Evolutionary conservation across 2,797 vertebrate genomes (phyloP), one percentile per base, ranked within the genome.

Genomic region (Myiothlypis coronata): DNA sequence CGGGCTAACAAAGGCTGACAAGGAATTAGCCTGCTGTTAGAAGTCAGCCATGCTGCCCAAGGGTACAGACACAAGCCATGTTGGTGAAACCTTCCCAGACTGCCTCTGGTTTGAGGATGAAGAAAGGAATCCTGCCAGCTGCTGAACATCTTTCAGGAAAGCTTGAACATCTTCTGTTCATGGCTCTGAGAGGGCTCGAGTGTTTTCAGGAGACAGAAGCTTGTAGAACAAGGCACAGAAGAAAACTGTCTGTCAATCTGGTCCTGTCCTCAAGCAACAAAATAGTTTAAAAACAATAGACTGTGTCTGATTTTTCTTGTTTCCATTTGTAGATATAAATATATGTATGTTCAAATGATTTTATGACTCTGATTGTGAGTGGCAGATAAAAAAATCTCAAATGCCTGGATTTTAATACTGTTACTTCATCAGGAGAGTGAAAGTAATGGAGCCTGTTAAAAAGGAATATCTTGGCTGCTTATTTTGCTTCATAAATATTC

Each of bases 401-500:
- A 59, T 96, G 88, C 64, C 28, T 90, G 55, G 68, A 83, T 97
- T 94, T 90, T 94, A 86, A 90, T 93, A 75, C 68, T 91, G 41
- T 93, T 94, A 46, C 79, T 93, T 95, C 79, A 92, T 88, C 91
- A 89, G 79, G 44, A 96, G 65, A 78, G 47, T 89, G 81, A 52
- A 52, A 89, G 90, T 90, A 96, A 94, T 92, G 92, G 94, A 94
- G 68, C 84, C 61, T 89, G 74, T 94, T 93, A 84, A 94, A 94
- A 93, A 19, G 35, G 52, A 89, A 49, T 84, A 91, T 81, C 47
- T 89, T 70, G 89, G 79, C 82, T 89, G 61, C 86, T 90, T 94
- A 81, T 94, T 97, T 96, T 91, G 56, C 83, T 93, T 95, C 82
- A 94, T 97, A 94, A 94, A 97, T 97, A 96, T 97, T 94, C 79